These are phyloP conservation scores for Chelon labrosus DNA, from an alignment of 2,797 vertebrate species.

Conservation along the genomic window DNA sequence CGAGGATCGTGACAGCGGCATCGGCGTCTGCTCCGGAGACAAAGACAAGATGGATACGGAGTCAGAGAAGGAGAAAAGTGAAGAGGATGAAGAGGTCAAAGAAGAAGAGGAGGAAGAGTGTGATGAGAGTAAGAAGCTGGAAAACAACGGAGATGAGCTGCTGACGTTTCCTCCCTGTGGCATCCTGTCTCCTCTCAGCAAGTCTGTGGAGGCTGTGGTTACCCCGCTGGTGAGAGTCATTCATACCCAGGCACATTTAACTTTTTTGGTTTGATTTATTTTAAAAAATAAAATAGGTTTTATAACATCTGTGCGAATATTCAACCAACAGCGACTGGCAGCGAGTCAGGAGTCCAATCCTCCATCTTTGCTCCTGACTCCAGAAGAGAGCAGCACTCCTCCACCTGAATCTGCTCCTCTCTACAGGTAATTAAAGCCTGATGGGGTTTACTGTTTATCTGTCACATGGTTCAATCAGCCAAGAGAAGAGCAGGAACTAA, in stretches of 20 bases:
- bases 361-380: slow-evolving; percentile 52
- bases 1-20: slow-evolving; percentile 53
- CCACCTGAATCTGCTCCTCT: slow-evolving; percentile 62
- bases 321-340: slow-evolving; percentile 68
- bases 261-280: no score
- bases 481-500: no score
- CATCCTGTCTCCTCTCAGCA: slow-evolving; percentile 86
- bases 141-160: slow-evolving; percentile 74
- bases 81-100: slow-evolving; percentile 19
- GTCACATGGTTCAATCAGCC: no score
- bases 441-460: not conserved
- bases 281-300: no score
- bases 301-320: not conserved
- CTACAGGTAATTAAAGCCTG: slow-evolving; percentile 69
- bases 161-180: slow-evolving; percentile 80
- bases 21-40: slow-evolving; percentile 35
- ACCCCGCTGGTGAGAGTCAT: slow-evolving; percentile 82
- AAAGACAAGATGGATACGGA: slow-evolving; percentile 34
- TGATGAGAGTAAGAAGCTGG: slow-evolving; percentile 28
- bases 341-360: slow-evolving; percentile 54
- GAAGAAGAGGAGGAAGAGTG: slow-evolving; percentile 27
- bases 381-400: slow-evolving; percentile 50
- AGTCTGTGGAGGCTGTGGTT: slow-evolving; percentile 84
- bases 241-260: no score
- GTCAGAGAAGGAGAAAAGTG: slow-evolving; percentile 32